Conservation (phyloP, 2,113 vertebrate genomes). For the Cyphomyrus discorhynchus region DNA sequence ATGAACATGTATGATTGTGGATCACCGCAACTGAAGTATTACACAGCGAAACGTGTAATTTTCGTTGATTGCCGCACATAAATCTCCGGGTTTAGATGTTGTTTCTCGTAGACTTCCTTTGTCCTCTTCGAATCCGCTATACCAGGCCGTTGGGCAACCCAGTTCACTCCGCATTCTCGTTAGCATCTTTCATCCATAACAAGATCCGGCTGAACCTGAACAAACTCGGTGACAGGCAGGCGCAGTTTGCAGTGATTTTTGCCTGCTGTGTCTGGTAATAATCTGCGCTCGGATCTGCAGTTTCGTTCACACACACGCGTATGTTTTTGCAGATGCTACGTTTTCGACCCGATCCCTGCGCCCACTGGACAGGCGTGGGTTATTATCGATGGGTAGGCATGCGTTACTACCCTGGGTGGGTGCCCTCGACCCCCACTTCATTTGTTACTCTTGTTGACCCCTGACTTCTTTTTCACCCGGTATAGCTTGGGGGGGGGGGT, state of each 20-base stretch:
- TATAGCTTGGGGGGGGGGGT: slow-evolving; percentile 28
- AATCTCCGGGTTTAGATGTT: background rate
- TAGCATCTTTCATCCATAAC: background rate
- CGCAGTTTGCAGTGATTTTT: background rate
- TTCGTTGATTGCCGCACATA: background rate
- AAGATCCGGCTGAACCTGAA: background rate
- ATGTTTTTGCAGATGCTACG: background rate
- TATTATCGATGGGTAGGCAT: background rate
- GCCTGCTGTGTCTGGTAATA: background rate
- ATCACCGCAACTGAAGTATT: slow-evolving; percentile 1
- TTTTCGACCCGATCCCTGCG: background rate
- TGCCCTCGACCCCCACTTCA: slow-evolving; percentile 33
- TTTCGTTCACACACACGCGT: background rate
- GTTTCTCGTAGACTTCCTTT: background rate
- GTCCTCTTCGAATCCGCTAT: background rate
- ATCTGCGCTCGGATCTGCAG: background rate
- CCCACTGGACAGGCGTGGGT: background rate
- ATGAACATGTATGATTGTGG: background rate
- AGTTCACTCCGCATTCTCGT: background rate
- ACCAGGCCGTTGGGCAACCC: too few relatives aligned
- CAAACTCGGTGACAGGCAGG: background rate
- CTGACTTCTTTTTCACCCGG: slow-evolving; percentile 46
- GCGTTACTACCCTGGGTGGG: slow-evolving; percentile 23
- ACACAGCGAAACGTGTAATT: background rate
- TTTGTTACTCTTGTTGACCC: slow-evolving; percentile 46